Base-by-base conservation (phyloP, 2,888 invertebrate species). In the Spicauda simplicius region DNA sequence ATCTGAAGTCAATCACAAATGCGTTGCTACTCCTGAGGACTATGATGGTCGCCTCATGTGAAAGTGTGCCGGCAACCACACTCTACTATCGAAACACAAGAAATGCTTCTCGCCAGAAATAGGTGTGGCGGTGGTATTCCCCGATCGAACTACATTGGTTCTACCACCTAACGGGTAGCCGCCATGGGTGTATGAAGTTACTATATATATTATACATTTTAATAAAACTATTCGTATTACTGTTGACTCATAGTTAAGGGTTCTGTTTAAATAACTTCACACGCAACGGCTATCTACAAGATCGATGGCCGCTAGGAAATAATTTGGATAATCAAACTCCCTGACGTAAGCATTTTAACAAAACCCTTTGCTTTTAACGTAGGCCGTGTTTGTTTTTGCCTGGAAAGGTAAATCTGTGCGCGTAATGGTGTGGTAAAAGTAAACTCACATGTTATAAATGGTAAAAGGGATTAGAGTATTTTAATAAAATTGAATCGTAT, bases 221-320 rank as follows among this genome's bases (percentile, higher is more conserved):
- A 48, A 48, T 16, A 30, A 5, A 16, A 50, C 53, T 52, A 54
- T 56, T 70, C 45, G 25, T 58, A 63, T 68, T 65, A 70, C 62
- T 71, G 71, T 71, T 69, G 71, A 72, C 69, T 72, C 72, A 72
- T 69, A 54, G 67, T 66, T 59, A 60, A 45, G 55, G 66, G 70
- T 58, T 63, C 55, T 68, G 37, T 72, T 69, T 70, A 70, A 70
- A 58, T 68, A 68, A 70, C 53, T 70, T 70, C 52, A 50, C 74
- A 76, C 74, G 76, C 73, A 71, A 75, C 64, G 66, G 70, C 59
- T 68, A 71, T 71, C 71, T 69, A 61, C 60, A 75, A 76, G 73
- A 76, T 70, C 71, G 74, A 74, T 76, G 70, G 67, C 62, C 64
- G 59, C 67, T 59, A 52, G 58, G 58, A 65, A 65, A 65, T 65